Evolutionary conservation across 2,797 vertebrate genomes (phyloP), one percentile per base, ranked within the genome.

Genomic region (Amphiprion clarkii): DNA sequence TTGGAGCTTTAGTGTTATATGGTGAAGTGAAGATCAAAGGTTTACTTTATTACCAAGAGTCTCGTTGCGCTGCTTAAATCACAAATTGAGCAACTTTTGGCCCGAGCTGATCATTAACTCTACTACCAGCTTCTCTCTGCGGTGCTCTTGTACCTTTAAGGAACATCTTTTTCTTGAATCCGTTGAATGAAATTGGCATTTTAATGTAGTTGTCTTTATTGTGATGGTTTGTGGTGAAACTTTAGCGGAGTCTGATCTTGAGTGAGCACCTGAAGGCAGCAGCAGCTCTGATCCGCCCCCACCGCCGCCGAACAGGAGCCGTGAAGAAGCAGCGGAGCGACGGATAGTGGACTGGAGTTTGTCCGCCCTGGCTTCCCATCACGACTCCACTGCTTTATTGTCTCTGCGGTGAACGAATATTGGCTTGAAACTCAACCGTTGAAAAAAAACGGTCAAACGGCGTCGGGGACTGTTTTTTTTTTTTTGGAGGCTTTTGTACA

Each of bases 331-430:
- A 61, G 69, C 78, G 53, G 40, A 74, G 67, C 58, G 65, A 55
- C 69, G 27, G 51, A 40, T 74, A 59, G 79, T n/a, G 69, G 72
- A 56, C 39, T 57, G 36, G 92, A 92, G 91, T 95, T 94, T 94
- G 91, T 93, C 93, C 91, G 19, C 36, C 36, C 80, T 36, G 81
- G 90, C 85, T 89, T 91, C 44, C 89, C 85, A 62, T 92, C 78
- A 36, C 62, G 21, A 65, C 42, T 65, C 80, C 36, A 78, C 66
- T 36, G 56, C 31, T 71, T 80, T 90, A 11, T 92, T 91, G 90
- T 92, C 87, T 89, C 81, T 86, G 74, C 78, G 65, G 88, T 61
- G 78, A 53, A 51, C 39, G 23, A 71, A 54, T 16, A 40, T 11
- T 68, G 39, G 12, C 17, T 51, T 27, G 39, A 9, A 39, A 40